A percentile compares a stretch with the other conserved stretches of the same genome.
phyloP scores from a whole-genome alignment of 2,888 invertebrate species.

The Agrypnus murinus region DNA sequence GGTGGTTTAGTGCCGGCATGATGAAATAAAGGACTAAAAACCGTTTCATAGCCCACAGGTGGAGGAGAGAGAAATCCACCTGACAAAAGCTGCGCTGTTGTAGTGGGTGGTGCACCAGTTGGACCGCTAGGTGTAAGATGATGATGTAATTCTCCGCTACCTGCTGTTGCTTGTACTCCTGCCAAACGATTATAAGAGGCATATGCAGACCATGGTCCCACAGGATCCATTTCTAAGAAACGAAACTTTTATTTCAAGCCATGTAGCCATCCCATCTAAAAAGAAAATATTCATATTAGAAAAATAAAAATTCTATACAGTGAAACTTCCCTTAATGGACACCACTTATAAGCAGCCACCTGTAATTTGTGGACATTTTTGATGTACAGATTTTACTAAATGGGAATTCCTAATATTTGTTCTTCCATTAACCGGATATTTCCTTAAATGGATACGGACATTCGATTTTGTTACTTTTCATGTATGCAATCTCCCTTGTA shows the following conservation, averaged over 20 bases:
- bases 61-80: conserved; percentile 85
- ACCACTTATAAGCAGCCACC: no score
- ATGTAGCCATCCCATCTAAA: conserved; percentile 70
- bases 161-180: conserved; percentile 80
- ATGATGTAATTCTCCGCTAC: conserved; percentile 81
- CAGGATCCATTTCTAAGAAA: conserved; percentile 83
- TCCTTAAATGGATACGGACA: no score
- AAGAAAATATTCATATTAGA: no score
- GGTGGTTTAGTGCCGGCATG: conserved; percentile 78
- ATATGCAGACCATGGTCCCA: conserved; percentile 91
- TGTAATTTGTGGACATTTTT: no score
- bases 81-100: conserved; percentile 80
- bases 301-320: no score
- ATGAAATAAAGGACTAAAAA: conserved; percentile 88
- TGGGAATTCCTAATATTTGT: no score
- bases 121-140: conserved; percentile 76
- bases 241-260: conserved; percentile 56
- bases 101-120: conserved; percentile 76
- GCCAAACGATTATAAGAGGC: conserved; percentile 89
- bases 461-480: no score
- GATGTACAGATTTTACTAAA: no score
- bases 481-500: no score
- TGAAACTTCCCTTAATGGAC: no score
- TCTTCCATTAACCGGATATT: no score
- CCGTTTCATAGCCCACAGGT: conserved; percentile 86